These are phyloP conservation scores for Caenorhabditis becei DNA, from an alignment of 2,888 invertebrate genomes.

Conservation along the genomic window DNA sequence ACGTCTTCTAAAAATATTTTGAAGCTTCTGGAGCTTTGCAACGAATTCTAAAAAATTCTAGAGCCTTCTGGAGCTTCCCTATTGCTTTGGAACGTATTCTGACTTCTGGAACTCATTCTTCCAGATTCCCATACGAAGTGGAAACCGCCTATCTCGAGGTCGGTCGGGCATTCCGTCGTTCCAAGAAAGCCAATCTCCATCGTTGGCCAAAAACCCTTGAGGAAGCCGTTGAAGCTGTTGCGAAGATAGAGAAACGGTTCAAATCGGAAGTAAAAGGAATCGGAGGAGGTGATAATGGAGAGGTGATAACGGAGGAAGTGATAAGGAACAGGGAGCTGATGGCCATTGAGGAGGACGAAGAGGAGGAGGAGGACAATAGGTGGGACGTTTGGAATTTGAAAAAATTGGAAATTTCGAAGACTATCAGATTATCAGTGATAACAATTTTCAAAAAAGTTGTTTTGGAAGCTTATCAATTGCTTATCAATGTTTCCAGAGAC, in stretches of 20 bases:
- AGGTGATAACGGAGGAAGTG: background rate
- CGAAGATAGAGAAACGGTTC: constrained; percentile 36
- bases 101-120: background rate
- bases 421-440: constrained; percentile 10
- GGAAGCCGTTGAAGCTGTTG: constrained; percentile 49
- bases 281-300: constrained; percentile 15
- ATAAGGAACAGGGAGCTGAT: constrained; percentile 18
- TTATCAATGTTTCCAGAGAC: constrained; percentile 28
- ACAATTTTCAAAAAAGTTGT: constrained; percentile 17
- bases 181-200: constrained; percentile 4
- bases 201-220: constrained; percentile 49
- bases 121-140: constrained; percentile 55
- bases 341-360: constrained; percentile 52
- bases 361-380: constrained; percentile 32
- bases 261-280: constrained; percentile 45
- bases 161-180: constrained; percentile 13
- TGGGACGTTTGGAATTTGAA: too few species aligned
- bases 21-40: too few species aligned
- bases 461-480: too few species aligned
- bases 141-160: constrained; percentile 44
- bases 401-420: too few species aligned
- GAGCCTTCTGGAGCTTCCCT: too few species aligned
- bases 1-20: too few species aligned
- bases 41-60: too few species aligned
- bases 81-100: too few species aligned